Percentiles rank a stretch among this genome's conserved stretches.
Conservation (phyloP, 2,888 invertebrate genomes). For the Agonopterix arenella region DNA sequence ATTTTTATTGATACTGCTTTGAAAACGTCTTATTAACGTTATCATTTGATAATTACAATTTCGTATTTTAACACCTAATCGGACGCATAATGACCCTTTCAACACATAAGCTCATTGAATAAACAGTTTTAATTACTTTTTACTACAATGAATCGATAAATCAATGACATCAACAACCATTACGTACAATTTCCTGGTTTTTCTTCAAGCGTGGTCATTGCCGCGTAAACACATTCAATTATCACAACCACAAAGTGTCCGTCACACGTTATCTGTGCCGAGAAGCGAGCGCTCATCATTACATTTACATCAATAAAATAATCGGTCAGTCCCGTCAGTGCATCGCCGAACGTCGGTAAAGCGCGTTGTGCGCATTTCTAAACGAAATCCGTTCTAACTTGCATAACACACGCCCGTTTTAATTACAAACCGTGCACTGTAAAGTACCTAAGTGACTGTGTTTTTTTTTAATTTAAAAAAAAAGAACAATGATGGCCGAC, state of each 20-base stretch:
- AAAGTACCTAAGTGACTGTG: conserved; percentile 13
- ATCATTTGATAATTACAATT: too few species aligned
- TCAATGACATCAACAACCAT: not conserved
- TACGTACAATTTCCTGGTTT: not conserved
- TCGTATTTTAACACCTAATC: not conserved
- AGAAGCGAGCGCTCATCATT: conserved; percentile 43
- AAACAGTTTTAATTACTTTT: too few species aligned
- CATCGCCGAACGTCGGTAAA: conserved; percentile 29
- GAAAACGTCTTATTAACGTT: too few species aligned
- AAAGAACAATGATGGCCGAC: conserved; percentile 54
- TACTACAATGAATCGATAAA: too few species aligned
- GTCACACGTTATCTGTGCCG: conserved; percentile 58
- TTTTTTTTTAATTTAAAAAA: conserved; percentile 8
- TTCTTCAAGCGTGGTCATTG: conserved; percentile 11
- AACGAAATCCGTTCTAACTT: conserved; percentile 1
- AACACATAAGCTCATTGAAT: not conserved
- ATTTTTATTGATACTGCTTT: too few species aligned
- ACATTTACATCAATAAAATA: conserved; percentile 64
- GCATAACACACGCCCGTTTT: not conserved
- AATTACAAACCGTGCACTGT: conserved; percentile 2
- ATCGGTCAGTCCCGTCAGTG: conserved; percentile 39
- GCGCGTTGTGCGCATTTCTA: conserved; percentile 18
- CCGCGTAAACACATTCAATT: conserved; percentile 54
- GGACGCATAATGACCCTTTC: not conserved
- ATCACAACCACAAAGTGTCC: conserved; percentile 54